A percentile compares a stretch with the other conserved stretches of the same genome.
Conservation (phyloP, 2,888 invertebrate genomes). For the Drosophila koepferae region DNA sequence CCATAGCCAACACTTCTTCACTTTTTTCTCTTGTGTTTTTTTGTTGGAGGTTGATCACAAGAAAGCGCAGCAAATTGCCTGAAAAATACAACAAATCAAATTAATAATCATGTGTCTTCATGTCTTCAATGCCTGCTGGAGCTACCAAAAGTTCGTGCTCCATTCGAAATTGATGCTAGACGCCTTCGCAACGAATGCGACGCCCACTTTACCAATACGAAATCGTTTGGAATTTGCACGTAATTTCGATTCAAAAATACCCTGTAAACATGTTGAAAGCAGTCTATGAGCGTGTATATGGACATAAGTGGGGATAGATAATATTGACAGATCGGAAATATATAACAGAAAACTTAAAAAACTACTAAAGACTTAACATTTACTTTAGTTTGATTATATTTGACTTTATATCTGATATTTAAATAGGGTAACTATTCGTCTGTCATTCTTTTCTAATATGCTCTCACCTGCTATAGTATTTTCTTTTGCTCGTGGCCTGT, state of each 20-base stretch:
- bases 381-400: too few species aligned
- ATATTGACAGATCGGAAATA: too few species aligned
- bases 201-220: constrained; percentile 10
- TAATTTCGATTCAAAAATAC: constrained; percentile 28
- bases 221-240: constrained; percentile 43
- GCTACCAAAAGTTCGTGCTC: constrained; percentile 59
- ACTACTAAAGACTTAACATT: too few species aligned
- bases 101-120: constrained; percentile 77
- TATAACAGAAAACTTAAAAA: too few species aligned
- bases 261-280: not conserved
- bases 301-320: not conserved
- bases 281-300: not conserved
- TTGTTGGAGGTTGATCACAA: constrained; percentile 10
- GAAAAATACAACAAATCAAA: constrained; percentile 72
- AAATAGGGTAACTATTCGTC: constrained; percentile 7
- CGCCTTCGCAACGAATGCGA: constrained; percentile 54
- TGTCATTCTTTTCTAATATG: not conserved
- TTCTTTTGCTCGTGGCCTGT: constrained; percentile 28
- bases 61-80: constrained; percentile 63
- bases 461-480: constrained; percentile 5
- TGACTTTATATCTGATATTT: too few species aligned
- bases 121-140: not conserved
- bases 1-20: constrained; percentile 29
- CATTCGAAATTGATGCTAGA: constrained; percentile 62
- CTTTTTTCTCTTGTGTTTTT: not conserved